Conservation (phyloP, 2,113 vertebrate genomes). For the Nettapus auritus region DNA sequence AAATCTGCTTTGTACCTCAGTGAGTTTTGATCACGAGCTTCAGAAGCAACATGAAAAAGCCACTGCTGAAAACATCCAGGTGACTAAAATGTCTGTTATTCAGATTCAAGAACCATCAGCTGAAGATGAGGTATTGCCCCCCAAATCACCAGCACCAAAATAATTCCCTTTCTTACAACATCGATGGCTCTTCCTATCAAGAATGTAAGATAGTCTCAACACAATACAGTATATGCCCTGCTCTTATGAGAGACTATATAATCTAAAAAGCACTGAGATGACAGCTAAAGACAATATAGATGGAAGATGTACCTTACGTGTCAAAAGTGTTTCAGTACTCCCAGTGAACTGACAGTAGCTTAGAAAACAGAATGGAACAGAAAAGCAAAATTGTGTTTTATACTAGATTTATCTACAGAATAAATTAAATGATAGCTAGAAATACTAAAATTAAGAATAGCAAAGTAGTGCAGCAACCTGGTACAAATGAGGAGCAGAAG, state of each 20-base stretch:
- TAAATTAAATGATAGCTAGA: background rate
- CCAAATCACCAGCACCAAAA: background rate
- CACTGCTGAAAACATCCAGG: background rate
- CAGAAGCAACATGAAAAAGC: background rate
- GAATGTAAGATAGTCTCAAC: background rate
- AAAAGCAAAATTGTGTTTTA: background rate
- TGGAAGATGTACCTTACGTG: background rate
- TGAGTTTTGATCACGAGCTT: background rate
- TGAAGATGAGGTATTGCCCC: background rate
- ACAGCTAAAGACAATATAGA: background rate
- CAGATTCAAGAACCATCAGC: background rate
- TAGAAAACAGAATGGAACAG: background rate
- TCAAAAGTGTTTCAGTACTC: background rate
- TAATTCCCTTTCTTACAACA: background rate
- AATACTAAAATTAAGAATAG: background rate
- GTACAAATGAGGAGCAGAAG: background rate
- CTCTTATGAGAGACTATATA: background rate
- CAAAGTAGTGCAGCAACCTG: background rate
- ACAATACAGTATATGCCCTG: background rate
- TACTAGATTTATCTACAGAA: background rate
- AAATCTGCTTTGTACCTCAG: background rate
- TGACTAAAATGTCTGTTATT: background rate
- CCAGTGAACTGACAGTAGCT: background rate
- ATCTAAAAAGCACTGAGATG: background rate
- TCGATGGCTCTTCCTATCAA: background rate